Evolutionary conservation across 2,888 invertebrate genomes (phyloP).

Genomic region (Xanthia icteritia): DNA sequence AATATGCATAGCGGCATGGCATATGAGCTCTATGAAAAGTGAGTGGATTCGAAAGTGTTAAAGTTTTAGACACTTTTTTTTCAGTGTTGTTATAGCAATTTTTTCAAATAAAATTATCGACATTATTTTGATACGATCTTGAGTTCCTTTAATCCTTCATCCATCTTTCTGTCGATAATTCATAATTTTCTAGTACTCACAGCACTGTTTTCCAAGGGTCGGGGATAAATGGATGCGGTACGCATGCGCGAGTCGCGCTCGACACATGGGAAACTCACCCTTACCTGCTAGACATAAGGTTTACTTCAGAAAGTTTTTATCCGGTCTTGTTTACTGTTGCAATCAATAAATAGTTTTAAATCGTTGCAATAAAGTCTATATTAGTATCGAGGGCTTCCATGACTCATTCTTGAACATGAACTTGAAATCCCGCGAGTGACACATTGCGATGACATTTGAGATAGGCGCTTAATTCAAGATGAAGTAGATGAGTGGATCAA

Average conservation of each 20-base stretch:
- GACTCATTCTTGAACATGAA: constrained; percentile 42
- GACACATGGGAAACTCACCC: constrained; percentile 20
- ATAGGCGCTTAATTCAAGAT: constrained; percentile 37
- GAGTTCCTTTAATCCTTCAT: no score
- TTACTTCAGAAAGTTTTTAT: constrained; percentile 1
- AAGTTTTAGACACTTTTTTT: neutral
- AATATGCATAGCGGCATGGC: no score
- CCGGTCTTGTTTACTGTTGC: no score
- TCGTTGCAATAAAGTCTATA: neutral
- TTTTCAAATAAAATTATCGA: neutral
- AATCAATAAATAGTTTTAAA: constrained; percentile 8
- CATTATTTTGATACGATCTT: neutral
- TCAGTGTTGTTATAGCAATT: neutral
- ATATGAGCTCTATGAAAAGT: no score
- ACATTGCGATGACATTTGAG: constrained; percentile 32
- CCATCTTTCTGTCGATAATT: constrained; percentile 15
- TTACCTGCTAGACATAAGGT: accelerated
- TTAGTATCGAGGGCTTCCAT: neutral
- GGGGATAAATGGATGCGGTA: constrained; percentile 32
- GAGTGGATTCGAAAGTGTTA: neutral
- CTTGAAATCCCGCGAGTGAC: constrained; percentile 40
- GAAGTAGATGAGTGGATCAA: neutral
- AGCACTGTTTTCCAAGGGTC: constrained; percentile 57
- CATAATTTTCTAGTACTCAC: constrained; percentile 1
- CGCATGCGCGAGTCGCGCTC: constrained; percentile 61